Conservation (phyloP, 2,888 invertebrate genomes). For the Aporophyla lueneburgensis region DNA sequence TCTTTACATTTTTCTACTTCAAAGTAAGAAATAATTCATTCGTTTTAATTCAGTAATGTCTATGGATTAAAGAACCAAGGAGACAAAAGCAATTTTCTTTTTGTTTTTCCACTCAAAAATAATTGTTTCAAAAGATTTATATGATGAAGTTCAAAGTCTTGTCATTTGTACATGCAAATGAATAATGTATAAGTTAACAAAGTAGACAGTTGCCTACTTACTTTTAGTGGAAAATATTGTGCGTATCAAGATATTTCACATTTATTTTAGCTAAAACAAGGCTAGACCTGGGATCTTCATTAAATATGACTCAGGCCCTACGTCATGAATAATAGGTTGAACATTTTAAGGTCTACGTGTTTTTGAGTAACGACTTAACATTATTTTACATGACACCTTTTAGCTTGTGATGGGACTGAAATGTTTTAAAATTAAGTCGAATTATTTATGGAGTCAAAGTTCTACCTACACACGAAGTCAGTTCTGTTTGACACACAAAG, state of each 20-base stretch:
- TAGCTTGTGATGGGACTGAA: not conserved
- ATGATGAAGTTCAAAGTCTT: constrained; percentile 40
- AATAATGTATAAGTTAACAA: constrained; percentile 35
- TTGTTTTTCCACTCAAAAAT: constrained; percentile 17
- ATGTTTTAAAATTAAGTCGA: not conserved
- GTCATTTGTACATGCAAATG: constrained; percentile 23
- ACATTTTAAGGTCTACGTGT: not conserved
- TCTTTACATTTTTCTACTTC: not conserved
- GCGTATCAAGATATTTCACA: constrained; percentile 15
- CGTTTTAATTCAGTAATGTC: not conserved
- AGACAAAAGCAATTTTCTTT: constrained; percentile 3
- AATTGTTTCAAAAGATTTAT: constrained; percentile 24
- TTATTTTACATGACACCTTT: constrained; percentile 5
- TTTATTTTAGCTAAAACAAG: not conserved
- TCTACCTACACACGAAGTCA: too few relatives aligned
- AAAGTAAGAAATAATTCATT: not conserved
- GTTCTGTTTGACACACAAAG: not conserved
- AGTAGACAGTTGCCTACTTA: constrained; percentile 9
- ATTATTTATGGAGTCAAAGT: not conserved
- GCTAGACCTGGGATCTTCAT: constrained; percentile 2
- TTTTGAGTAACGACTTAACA: not conserved
- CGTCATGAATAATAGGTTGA: not conserved
- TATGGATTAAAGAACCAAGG: not conserved
- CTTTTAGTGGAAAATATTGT: constrained; percentile 25
- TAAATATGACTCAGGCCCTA: not conserved